Conservation (phyloP, 2,888 invertebrate genomes). For the Lycia hirtaria region DNA sequence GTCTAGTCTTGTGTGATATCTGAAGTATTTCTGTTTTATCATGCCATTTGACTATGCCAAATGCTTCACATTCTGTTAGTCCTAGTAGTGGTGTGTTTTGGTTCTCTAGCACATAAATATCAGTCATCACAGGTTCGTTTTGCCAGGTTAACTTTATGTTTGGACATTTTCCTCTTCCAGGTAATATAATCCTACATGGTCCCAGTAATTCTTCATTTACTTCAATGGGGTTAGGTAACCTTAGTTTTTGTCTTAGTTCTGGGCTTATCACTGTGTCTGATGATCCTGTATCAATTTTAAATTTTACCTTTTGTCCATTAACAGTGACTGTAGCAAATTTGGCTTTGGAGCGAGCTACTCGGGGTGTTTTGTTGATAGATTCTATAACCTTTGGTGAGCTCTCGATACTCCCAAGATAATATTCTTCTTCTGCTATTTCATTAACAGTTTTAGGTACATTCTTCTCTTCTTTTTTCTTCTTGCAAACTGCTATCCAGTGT, state of each 20-base stretch:
- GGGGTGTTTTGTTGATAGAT: background rate
- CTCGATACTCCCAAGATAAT: slow-evolving; percentile 1
- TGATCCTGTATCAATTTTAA: slow-evolving; percentile 2
- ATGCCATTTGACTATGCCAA: background rate
- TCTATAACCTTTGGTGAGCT: background rate
- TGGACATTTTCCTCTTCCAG: background rate
- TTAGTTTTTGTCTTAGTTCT: background rate
- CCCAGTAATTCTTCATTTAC: slow-evolving; percentile 2
- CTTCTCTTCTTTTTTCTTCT: background rate
- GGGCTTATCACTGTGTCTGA: slow-evolving; percentile 5
- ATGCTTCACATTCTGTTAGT: slow-evolving; percentile 1
- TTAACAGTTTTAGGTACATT: background rate
- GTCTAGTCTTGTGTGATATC: background rate
- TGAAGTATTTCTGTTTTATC: background rate
- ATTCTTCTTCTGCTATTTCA: slow-evolving; percentile 1
- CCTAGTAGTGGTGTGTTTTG: slow-evolving; percentile 3
- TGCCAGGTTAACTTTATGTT: background rate
- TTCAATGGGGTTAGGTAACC: background rate
- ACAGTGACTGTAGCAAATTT: slow-evolving; percentile 1
- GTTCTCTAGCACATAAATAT: background rate
- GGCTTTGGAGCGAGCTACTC: background rate
- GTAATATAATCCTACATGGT: too few relatives aligned
- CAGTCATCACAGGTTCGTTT: background rate
- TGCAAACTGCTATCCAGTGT: slow-evolving; percentile 3
- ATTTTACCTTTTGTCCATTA: slow-evolving; percentile 4